These are phyloP conservation scores for Hylia prasina DNA, from an alignment of 2,113 vertebrate genomes.

Conservation along the genomic window DNA sequence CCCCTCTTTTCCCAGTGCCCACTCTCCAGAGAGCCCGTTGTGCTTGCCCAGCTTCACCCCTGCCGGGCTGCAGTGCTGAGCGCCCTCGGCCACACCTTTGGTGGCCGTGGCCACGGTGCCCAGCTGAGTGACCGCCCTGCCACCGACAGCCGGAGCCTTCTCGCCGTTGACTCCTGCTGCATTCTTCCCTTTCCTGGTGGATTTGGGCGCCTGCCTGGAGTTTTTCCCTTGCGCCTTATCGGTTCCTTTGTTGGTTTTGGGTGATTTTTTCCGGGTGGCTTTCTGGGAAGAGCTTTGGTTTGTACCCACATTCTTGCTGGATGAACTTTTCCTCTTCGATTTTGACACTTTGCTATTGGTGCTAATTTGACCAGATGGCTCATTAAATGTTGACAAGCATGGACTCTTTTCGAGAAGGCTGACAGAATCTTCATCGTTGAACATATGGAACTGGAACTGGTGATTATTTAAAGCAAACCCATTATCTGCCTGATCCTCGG, in stretches of 20 bases:
- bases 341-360: conserved; percentile 85
- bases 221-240: conserved; percentile 85
- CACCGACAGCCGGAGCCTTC: conserved; percentile 77
- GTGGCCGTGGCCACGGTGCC: conserved; percentile 35
- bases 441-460: conserved; percentile 92
- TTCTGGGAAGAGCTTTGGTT: conserved; percentile 85
- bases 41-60: conserved; percentile 68
- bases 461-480: conserved; percentile 87
- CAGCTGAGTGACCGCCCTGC: conserved; percentile 50
- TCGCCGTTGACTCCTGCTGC: conserved; percentile 78
- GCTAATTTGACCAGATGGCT: conserved; percentile 81
- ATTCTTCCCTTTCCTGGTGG: conserved; percentile 91
- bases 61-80: conserved; percentile 47
- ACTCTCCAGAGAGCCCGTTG: conserved; percentile 78
- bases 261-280: conserved; percentile 87
- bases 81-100: conserved; percentile 64
- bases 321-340: conserved; percentile 90
- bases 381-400: conserved; percentile 81
- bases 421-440: conserved; percentile 88
- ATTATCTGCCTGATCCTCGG: conserved; percentile 80
- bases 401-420: conserved; percentile 82
- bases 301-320: conserved; percentile 79
- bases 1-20: conserved; percentile 77
- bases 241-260: conserved; percentile 84
- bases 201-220: conserved; percentile 87